Evolutionary conservation across 1,140 invertebrate species (phyloP).

Genomic region (Akabosia matsudoensis): DNA sequence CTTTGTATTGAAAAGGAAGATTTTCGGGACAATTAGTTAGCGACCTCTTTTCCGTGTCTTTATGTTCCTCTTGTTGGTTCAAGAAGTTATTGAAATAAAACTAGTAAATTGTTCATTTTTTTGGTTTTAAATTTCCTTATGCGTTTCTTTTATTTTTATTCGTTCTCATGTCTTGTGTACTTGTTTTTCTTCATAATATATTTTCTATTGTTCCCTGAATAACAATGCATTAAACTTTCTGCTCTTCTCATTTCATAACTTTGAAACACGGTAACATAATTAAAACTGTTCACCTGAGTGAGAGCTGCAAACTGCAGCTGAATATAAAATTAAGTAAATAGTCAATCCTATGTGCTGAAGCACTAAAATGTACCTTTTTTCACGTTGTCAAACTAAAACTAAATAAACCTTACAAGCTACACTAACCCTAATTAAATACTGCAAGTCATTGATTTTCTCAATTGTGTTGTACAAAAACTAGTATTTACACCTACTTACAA

Average conservation of each 20-base stretch:
- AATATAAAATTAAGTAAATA: neutral
- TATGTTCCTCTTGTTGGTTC: no score
- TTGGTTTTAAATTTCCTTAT: no score
- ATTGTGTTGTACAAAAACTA: no score
- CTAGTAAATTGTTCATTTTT: no score
- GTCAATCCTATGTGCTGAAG: neutral
- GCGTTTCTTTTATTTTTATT: no score
- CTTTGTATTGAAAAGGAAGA: no score
- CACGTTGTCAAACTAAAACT: neutral
- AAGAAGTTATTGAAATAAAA: no score
- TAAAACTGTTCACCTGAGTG: conserved; percentile 18
- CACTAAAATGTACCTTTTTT: neutral
- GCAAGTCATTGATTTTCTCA: no score
- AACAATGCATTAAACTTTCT: neutral
- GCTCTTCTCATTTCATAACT: neutral
- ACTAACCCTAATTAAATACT: conserved; percentile 17
- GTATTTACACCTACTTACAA: conserved; percentile 17
- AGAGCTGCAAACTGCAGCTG: neutral
- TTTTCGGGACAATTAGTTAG: no score
- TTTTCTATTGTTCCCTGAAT: conserved; percentile 1
- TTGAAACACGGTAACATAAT: conserved; percentile 14
- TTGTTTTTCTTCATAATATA: neutral
- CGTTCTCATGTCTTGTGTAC: no score
- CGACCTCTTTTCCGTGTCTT: no score
- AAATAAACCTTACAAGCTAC: neutral